These are phyloP conservation scores for Mamestra configurata DNA, from an alignment of 1,140 invertebrate genomes.

Conservation along the genomic window DNA sequence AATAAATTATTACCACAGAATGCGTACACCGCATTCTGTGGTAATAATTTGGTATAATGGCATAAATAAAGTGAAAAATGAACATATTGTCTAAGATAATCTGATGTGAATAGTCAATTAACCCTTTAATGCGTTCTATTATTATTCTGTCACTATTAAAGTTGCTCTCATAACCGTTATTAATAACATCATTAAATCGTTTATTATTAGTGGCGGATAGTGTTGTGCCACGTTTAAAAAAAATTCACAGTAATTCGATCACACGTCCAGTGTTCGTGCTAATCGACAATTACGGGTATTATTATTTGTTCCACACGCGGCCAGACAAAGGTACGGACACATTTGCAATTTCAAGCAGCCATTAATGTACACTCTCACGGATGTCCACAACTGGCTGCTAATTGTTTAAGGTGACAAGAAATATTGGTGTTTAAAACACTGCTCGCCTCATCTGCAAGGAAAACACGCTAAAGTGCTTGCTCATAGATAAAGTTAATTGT, in stretches of 20 bases:
- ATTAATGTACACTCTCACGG: slow-evolving; percentile 16
- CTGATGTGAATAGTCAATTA: neutral
- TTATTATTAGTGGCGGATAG: neutral
- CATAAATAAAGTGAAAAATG: slow-evolving; percentile 4
- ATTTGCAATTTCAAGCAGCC: slow-evolving; percentile 30
- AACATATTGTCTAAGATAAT: slow-evolving; percentile 9
- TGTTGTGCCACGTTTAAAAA: slow-evolving; percentile 6
- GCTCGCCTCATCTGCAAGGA: neutral
- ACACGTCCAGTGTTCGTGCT: slow-evolving; percentile 19
- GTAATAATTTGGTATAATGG: no score
- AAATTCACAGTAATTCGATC: slow-evolving; percentile 18
- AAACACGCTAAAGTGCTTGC: slow-evolving; percentile 15
- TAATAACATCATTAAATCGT: slow-evolving; percentile 23
- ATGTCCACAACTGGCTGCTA: slow-evolving; percentile 5
- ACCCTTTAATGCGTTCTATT: neutral
- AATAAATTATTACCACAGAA: neutral
- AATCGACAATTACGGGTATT: slow-evolving; percentile 22
- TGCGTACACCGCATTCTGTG: neutral
- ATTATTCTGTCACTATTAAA: neutral
- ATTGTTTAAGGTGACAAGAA: slow-evolving; percentile 18
- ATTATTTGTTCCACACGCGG: slow-evolving; percentile 24
- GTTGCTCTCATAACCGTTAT: neutral
- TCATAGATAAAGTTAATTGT: slow-evolving; percentile 29
- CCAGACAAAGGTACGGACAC: slow-evolving; percentile 16
- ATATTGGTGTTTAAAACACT: slow-evolving; percentile 3